Conservation (phyloP, 2,113 vertebrate genomes). For the Pelecanus crispus region DNA sequence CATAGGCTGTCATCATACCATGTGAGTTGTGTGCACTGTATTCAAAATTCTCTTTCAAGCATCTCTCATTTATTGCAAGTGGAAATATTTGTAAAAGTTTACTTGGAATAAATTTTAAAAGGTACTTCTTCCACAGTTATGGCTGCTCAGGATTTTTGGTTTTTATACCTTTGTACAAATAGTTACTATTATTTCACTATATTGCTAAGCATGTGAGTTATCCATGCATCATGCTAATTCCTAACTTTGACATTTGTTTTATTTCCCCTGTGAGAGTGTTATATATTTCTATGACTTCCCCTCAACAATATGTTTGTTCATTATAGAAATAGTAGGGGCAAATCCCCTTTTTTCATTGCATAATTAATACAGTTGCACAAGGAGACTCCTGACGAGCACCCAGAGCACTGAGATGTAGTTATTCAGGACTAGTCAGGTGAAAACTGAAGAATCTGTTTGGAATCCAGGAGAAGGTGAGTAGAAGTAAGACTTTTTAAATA, state of each 20-base stretch:
- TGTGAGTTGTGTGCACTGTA: constrained; percentile 1
- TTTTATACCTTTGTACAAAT: neutral
- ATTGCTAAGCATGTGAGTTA: neutral
- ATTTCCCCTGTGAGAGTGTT: neutral
- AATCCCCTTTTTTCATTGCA: neutral
- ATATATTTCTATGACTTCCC: neutral
- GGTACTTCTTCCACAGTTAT: neutral
- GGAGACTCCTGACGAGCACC: neutral
- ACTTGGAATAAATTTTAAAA: neutral
- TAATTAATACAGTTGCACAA: neutral
- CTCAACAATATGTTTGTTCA: neutral
- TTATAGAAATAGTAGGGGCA: neutral
- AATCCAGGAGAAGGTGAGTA: constrained; percentile 32
- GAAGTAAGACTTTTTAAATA: neutral
- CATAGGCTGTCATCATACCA: neutral
- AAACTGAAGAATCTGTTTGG: constrained; percentile 29
- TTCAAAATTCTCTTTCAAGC: constrained; percentile 1
- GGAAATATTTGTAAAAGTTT: neutral
- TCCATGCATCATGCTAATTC: neutral
- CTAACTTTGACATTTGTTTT: neutral
- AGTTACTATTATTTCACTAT: neutral
- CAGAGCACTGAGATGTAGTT: neutral
- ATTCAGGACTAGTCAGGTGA: constrained; percentile 2
- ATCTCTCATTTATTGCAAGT: neutral
- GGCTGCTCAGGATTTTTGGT: neutral